These are phyloP conservation scores for Volucella inflata DNA, from an alignment of 2,888 invertebrate species.

Conservation along the genomic window DNA sequence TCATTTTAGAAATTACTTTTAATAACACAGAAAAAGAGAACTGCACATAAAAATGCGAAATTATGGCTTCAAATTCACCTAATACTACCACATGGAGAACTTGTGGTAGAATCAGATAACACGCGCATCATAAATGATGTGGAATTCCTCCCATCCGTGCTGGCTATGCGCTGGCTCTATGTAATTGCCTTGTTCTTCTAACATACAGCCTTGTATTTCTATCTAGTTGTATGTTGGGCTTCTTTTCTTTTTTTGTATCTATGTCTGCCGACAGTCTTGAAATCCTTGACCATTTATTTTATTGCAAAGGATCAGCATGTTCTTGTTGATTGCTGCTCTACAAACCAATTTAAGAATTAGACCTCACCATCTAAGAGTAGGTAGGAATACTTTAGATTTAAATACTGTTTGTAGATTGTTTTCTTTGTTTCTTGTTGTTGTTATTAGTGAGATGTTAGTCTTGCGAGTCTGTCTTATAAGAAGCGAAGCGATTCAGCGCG, in stretches of 20 bases:
- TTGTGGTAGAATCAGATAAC: slow-evolving; percentile 57
- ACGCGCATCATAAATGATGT: slow-evolving; percentile 1
- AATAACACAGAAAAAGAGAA: slow-evolving; percentile 52
- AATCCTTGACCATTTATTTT: slow-evolving; percentile 55
- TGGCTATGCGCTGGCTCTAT: neutral
- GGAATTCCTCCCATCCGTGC: slow-evolving; percentile 4
- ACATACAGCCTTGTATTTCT: slow-evolving; percentile 38
- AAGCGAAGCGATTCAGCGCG: neutral
- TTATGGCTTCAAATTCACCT: slow-evolving; percentile 36
- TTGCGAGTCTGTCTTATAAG: slow-evolving; percentile 5
- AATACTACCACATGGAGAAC: neutral
- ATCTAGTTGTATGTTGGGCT: slow-evolving; percentile 17
- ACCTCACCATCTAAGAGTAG: neutral
- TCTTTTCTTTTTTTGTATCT: slow-evolving; percentile 29
- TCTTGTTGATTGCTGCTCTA: slow-evolving; percentile 18
- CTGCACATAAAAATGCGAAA: slow-evolving; percentile 52
- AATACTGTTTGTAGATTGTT: neutral
- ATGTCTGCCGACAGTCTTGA: slow-evolving; percentile 43
- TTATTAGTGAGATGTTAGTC: neutral
- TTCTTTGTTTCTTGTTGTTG: neutral
- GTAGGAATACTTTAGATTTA: no score
- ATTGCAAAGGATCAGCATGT: slow-evolving; percentile 22
- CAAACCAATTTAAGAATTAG: slow-evolving; percentile 40
- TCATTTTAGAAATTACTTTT: slow-evolving; percentile 60
- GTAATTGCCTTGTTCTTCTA: slow-evolving; percentile 54